Evolutionary conservation across 2,888 invertebrate species (phyloP).

Genomic region (Agriopis leucophaearia): DNA sequence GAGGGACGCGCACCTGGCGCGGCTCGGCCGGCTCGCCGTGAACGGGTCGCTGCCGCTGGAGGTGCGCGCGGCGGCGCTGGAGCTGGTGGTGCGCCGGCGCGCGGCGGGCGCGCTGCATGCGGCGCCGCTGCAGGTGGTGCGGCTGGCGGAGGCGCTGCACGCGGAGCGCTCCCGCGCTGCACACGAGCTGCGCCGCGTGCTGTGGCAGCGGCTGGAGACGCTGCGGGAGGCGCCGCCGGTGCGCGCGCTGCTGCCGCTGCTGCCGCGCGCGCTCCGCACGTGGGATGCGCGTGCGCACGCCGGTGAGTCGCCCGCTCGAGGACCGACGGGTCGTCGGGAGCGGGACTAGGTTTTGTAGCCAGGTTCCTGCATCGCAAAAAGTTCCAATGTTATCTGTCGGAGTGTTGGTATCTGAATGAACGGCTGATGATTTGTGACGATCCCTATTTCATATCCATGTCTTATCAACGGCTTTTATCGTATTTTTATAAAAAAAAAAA

Average conservation of each 20-base stretch:
- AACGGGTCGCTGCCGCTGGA: constrained; percentile 50
- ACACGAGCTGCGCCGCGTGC: constrained; percentile 68
- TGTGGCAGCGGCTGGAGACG: constrained; percentile 63
- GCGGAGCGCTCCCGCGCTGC: constrained; percentile 43
- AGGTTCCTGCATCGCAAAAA: no score
- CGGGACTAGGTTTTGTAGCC: no score
- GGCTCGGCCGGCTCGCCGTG: constrained; percentile 47
- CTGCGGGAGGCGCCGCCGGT: constrained; percentile 48
- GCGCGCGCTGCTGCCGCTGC: constrained; percentile 47
- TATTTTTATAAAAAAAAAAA: no score
- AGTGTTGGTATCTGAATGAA: no score
- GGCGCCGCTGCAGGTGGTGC: constrained; percentile 51
- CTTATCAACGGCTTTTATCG: no score
- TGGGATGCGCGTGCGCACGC: constrained; percentile 59
- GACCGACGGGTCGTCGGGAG: constrained; percentile 19
- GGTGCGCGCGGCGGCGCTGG: constrained; percentile 65
- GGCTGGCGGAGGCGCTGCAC: constrained; percentile 47
- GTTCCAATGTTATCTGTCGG: no score
- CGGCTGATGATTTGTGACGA: no score
- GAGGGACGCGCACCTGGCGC: constrained; percentile 50
- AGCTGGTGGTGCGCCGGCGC: constrained; percentile 47
- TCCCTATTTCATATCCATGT: no score
- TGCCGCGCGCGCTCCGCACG: constrained; percentile 47
- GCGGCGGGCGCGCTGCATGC: constrained; percentile 43
- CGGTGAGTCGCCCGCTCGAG: constrained; percentile 42